Percentiles rank a stretch among this genome's conserved stretches.
Evolutionary conservation across 1,140 invertebrate genomes (phyloP).

Genomic region (Rhysida immarginata): DNA sequence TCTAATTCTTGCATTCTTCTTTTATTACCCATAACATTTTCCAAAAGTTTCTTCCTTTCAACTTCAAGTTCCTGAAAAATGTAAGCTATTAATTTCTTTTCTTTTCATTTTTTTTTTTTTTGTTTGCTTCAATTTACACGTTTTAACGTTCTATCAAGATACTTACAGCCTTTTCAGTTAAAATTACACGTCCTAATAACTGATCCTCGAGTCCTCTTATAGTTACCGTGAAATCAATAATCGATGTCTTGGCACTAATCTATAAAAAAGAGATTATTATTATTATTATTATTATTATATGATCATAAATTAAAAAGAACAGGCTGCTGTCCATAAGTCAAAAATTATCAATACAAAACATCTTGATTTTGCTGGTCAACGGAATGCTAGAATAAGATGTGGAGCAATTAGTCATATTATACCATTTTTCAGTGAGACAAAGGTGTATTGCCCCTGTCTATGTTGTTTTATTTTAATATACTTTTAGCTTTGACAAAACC

Average conservation of each 20-base stretch:
- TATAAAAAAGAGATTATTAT: background rate
- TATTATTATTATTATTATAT: no score
- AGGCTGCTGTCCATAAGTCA: no score
- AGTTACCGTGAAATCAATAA: slow-evolving; percentile 95
- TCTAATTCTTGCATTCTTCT: slow-evolving; percentile 90
- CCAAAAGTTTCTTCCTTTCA: slow-evolving; percentile 82
- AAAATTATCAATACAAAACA: background rate
- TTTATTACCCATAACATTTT: slow-evolving; percentile 91
- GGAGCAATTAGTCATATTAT: no score
- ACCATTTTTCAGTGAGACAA: no score
- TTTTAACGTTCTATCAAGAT: no score
- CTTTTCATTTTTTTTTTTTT: no score
- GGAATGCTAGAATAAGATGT: background rate
- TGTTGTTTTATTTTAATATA: no score
- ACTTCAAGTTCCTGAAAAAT: slow-evolving; percentile 68
- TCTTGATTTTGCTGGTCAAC: background rate
- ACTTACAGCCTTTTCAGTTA: slow-evolving; percentile 71
- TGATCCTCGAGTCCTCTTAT: slow-evolving; percentile 94
- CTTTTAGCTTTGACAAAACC: no score
- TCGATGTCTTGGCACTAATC: slow-evolving; percentile 85
- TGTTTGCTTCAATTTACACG: no score
- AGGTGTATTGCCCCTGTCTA: no score
- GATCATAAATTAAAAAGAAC: no score
- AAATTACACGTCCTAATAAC: slow-evolving; percentile 78
- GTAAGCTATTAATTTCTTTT: no score